A percentile compares a stretch with the other conserved stretches of the same genome.
phyloP scores from a whole-genome alignment of 2,113 vertebrate species.

The Theristicus caerulescens region DNA sequence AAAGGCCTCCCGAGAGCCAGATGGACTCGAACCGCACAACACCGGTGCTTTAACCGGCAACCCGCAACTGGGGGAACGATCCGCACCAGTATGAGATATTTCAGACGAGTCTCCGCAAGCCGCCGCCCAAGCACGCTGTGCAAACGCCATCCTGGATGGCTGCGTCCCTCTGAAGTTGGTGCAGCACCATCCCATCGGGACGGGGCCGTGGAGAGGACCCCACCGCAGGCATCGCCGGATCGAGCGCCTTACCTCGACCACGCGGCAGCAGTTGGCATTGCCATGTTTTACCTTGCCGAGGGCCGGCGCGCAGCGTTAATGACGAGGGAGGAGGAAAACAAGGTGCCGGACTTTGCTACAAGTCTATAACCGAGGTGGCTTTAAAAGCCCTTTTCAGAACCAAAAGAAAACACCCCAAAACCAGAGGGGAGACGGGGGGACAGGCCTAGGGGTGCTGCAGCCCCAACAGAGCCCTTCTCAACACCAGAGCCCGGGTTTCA shows the following conservation, averaged over 20 bases:
- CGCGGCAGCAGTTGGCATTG: not conserved
- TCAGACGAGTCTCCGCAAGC: not conserved
- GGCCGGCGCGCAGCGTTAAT: fast-evolving
- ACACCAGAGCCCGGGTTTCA: not conserved
- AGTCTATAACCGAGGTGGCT: not conserved
- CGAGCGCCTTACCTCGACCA: not conserved
- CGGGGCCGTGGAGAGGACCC: not conserved
- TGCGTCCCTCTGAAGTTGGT: not conserved
- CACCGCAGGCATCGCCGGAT: not conserved
- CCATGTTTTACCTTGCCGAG: not conserved
- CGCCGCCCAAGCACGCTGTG: fast-evolving
- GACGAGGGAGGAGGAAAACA: not conserved
- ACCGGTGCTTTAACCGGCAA: not conserved
- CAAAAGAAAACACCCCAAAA: not conserved
- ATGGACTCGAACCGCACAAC: fast-evolving
- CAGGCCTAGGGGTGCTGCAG: not conserved
- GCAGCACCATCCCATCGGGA: not conserved
- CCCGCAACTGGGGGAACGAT: not conserved
- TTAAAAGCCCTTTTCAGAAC: not conserved
- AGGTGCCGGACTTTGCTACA: not conserved
- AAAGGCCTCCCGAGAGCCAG: not conserved
- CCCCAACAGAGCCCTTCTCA: not conserved
- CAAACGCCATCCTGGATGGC: not conserved
- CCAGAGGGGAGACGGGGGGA: fast-evolving
- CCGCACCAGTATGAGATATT: not conserved